These are phyloP conservation scores for Labeo calbasu DNA, from an alignment of 2,797 vertebrate species.

Conservation along the genomic window DNA sequence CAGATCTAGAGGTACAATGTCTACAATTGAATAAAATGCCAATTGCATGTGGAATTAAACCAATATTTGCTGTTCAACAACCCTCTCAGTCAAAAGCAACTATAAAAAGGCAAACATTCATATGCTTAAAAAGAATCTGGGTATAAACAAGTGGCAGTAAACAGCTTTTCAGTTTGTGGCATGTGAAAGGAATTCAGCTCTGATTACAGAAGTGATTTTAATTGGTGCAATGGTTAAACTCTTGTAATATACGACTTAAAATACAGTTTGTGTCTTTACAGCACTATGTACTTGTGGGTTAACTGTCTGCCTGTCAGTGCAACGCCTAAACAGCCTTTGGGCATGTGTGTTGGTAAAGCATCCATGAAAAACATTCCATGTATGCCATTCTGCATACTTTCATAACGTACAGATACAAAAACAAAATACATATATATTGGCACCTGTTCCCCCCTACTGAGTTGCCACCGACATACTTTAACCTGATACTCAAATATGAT, in stretches of 20 bases:
- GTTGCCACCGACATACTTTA: neutral
- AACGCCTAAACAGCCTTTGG: slow-evolving; percentile 34
- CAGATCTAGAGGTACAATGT: slow-evolving; percentile 32
- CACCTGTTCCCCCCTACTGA: slow-evolving; percentile 19
- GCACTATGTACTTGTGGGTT: slow-evolving; percentile 32
- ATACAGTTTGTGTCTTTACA: slow-evolving; percentile 24
- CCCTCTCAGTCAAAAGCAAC: neutral
- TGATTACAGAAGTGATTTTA: slow-evolving; percentile 2
- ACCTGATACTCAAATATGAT: neutral
- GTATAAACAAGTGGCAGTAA: neutral
- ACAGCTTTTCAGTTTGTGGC: neutral
- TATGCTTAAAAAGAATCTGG: neutral
- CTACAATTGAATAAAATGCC: slow-evolving; percentile 11
- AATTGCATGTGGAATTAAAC: neutral
- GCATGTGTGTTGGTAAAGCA: slow-evolving; percentile 44
- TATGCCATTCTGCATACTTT: slow-evolving; percentile 54
- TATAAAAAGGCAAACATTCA: neutral
- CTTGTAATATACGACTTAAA: neutral
- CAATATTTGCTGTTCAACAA: neutral
- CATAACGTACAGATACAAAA: slow-evolving; percentile 42
- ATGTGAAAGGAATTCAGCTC: slow-evolving; percentile 3
- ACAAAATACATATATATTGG: neutral
- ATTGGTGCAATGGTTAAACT: slow-evolving; percentile 8
- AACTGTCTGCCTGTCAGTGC: slow-evolving; percentile 9
- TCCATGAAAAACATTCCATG: slow-evolving; percentile 53